These are phyloP conservation scores for Rhinichthys osculus DNA, from an alignment of 2,797 vertebrate species.

Conservation along the genomic window DNA sequence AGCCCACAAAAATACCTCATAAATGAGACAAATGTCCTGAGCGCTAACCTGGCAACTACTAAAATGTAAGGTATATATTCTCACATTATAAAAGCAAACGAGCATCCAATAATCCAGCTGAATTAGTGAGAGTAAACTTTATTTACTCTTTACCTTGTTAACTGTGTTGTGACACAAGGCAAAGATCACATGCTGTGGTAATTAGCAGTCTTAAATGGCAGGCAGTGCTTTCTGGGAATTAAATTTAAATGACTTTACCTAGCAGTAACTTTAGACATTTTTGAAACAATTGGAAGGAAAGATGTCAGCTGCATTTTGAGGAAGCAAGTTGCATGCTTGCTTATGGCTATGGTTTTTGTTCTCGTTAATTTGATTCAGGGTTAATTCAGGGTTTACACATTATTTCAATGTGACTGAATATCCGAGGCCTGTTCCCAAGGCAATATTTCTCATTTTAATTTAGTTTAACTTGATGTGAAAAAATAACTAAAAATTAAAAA, in stretches of 20 bases:
- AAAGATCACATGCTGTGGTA: slow-evolving; percentile 16
- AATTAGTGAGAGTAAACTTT: too few species aligned
- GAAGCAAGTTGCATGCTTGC: not conserved
- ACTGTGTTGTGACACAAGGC: not conserved
- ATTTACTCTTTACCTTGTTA: not conserved
- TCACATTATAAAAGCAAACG: not conserved
- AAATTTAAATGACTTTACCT: not conserved
- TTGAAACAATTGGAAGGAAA: not conserved
- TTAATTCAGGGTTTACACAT: not conserved
- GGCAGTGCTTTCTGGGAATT: slow-evolving; percentile 15
- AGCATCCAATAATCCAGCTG: not conserved
- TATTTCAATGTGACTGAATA: not conserved
- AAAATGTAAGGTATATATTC: not conserved
- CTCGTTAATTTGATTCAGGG: not conserved
- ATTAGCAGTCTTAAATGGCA: slow-evolving; percentile 9
- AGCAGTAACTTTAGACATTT: not conserved
- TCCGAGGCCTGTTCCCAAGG: not conserved
- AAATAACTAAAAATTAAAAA: too few species aligned
- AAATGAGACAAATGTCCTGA: not conserved
- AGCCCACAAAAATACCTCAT: not conserved
- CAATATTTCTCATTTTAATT: too few species aligned
- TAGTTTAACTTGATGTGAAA: too few species aligned
- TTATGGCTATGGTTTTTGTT: not conserved
- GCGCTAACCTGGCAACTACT: not conserved
- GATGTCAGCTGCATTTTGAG: not conserved